These are phyloP conservation scores for Hycleus phaleratus DNA, from an alignment of 1,140 invertebrate genomes.

Conservation along the genomic window DNA sequence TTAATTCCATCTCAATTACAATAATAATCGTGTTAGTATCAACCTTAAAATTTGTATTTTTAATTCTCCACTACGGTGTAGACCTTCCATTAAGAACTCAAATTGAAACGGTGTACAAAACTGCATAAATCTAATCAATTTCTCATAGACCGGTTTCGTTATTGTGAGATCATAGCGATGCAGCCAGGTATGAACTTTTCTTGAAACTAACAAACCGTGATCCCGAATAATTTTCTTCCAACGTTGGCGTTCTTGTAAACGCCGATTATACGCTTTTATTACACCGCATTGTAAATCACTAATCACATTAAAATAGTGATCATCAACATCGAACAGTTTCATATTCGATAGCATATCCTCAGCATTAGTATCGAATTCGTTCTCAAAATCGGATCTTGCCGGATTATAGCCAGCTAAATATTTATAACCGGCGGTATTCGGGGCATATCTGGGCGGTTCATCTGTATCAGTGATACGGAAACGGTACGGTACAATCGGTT, in stretches of 20 bases:
- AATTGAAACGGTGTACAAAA: conserved; percentile 65
- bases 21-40: neutral
- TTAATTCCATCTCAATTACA: neutral
- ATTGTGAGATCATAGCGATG: conserved; percentile 59
- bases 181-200: conserved; percentile 53
- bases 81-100: conserved; percentile 67
- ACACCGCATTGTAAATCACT: conserved; percentile 59
- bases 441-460: conserved; percentile 63
- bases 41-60: conserved; percentile 52
- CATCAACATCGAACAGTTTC: conserved; percentile 45
- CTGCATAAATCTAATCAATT: conserved; percentile 63
- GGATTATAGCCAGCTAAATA: conserved; percentile 75
- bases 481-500: conserved; percentile 54
- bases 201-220: conserved; percentile 71
- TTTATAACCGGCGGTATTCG: conserved; percentile 47
- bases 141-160: conserved; percentile 52
- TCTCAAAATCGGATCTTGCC: conserved; percentile 77
- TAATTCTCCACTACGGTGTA: conserved; percentile 62
- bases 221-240: conserved; percentile 64
- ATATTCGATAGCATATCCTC: conserved; percentile 65
- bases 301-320: conserved; percentile 48
- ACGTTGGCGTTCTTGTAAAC: conserved; percentile 62
- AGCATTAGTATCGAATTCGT: conserved; percentile 75
- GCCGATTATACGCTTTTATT: conserved; percentile 60
- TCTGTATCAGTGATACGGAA: conserved; percentile 55